Evolutionary conservation across 1,140 invertebrate species (phyloP), one percentile per base, ranked within the genome.

Genomic region (Glossosoma conforme): DNA sequence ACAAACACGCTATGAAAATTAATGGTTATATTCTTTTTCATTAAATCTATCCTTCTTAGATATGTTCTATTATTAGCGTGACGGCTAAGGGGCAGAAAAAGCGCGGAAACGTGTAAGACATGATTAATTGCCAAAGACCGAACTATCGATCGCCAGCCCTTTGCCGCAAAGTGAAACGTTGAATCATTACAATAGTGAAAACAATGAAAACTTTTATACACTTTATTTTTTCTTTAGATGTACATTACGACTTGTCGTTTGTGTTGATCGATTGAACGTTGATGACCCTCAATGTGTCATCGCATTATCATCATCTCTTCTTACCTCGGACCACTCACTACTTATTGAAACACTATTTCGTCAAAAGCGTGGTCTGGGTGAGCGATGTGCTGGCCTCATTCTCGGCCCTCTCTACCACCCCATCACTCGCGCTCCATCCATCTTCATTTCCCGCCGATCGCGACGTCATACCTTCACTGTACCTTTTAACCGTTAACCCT

Each of bases 1-100:
- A 21, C 25, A 13, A 17, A n/a, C 42, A 38, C 33, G 35, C 43
- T 19, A 38, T 24, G 43, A 1, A 44, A 44, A 52, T 52, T 52
- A 44, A 30, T 44, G 24, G 20, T 32, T 45, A 32, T 18, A 28
- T 45, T 24, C 22, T 18, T 19, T 22, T 52, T 22, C n/a, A 20
- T 37, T 40, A 17, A 19, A 17, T 17, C 37, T 40, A 17, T 18
- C 37, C 11, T 13, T 40, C 19, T 40, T 14, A 13, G 15, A 33
- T 33, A 11, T 15, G 32, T 11, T 33, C n/a, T 13, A 33, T 33
- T 11, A 33, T 33, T 13, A 33, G 15, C 15, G 32, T 3, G 11
- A 5, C 32, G 32, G 32, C n/a, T 11, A 15, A 13, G 32, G 3
- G n/a, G n/a, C n/a, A n/a, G n/a, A n/a, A 28, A 28, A 28, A 8